Base-by-base conservation (phyloP, 2,113 vertebrate species). In the Boulengeromyrus knoepffleri region DNA sequence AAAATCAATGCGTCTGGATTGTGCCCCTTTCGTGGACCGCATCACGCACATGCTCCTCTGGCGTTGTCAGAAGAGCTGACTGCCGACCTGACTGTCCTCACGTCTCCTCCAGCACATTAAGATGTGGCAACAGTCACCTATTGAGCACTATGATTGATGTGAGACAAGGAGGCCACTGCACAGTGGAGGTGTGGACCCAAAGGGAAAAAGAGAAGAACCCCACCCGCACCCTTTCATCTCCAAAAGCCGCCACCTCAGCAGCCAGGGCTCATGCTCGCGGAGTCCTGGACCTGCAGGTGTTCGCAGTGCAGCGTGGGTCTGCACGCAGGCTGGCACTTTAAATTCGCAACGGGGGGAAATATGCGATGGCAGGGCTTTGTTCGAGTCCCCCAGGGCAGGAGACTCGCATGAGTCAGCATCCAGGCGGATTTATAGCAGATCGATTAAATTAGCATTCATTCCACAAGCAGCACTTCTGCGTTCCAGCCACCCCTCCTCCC, bases 391-490 rank as follows among this genome's bases (percentile, higher is more conserved):
- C 93, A 95, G 94, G 96, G 92, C 93, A 87, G 94, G 91, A 94
- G 95, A 96, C 97, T 96, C 95, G 95, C 96, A 93, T 97, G 97
- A 98, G 96, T 97, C 96, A 98, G 97, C 96, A 97, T 93, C 95
- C 94, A 96, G 94, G 92, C 93, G 94, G 96, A 97, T 97, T 97
- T 97, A 96, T 96, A 97, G 96, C 96, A 95, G 92, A 97, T 97
- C 97, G 96, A 98, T 98, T 97, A 97, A 97, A 99, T 98, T 98
- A 97, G 96, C 97, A 97, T 98, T 97, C 94, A 95, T 96, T 96
- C 95, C 94, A 96, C 96, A 95, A 93, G 95, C 96, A 96, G 95
- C 95, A 92, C 93, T 93, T 93, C 89, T 93, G 74, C 15, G 1
- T 36, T 19, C 74, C 27, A 47, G 46, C n/a, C 52, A n/a, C 21